phyloP scores from a whole-genome alignment of 2,797 vertebrate genomes.

The Natrix natrix region DNA sequence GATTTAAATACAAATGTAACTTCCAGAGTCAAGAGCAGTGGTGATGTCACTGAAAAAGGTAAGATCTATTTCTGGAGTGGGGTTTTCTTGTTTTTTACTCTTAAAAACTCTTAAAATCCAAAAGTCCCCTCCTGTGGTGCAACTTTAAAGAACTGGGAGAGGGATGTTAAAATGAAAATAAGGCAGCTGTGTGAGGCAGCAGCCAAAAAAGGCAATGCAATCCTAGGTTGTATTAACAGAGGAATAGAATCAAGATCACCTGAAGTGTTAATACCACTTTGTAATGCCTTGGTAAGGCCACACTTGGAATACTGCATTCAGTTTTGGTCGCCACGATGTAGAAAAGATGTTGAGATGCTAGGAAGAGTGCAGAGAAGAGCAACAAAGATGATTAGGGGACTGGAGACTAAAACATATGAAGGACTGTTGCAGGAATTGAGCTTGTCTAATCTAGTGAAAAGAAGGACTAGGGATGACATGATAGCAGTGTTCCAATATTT shows the following conservation, averaged over 20 bases:
- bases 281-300: neutral
- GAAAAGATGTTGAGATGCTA: neutral
- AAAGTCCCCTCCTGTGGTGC: neutral
- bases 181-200: neutral
- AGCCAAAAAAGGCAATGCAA: neutral
- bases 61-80: neutral
- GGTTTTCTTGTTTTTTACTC: neutral
- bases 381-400: too few species aligned
- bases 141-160: neutral
- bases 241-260: too few species aligned
- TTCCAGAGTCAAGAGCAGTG: neutral
- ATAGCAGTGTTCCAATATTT: too few species aligned
- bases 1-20: neutral
- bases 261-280: neutral
- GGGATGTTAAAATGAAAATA: neutral
- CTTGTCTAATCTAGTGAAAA: too few species aligned
- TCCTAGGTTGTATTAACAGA: too few species aligned
- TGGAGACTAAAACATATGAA: neutral
- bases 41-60: neutral
- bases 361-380: neutral
- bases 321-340: neutral
- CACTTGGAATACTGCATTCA: neutral
- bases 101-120: neutral
- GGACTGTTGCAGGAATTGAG: too few species aligned
- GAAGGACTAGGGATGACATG: too few species aligned